Conservation (phyloP, 1,140 invertebrate genomes). For the Danaus melanippus region DNA sequence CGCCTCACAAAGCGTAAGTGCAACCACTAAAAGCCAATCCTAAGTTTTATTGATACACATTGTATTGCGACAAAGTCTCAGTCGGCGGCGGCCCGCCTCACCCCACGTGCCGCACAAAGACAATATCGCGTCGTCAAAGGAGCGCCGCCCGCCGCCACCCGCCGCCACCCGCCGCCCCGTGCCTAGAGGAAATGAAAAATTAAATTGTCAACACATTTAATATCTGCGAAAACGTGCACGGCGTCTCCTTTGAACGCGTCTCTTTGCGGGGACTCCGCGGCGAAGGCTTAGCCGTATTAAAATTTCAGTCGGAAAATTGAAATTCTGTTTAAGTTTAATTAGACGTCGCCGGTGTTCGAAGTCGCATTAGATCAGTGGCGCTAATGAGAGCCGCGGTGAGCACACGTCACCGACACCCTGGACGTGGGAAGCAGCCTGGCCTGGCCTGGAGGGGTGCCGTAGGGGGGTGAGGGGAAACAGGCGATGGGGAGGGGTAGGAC, state of each 20-base stretch:
- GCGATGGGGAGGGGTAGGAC: constrained; percentile 17
- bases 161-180: constrained; percentile 36
- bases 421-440: constrained; percentile 12
- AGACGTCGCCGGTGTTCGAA: constrained; percentile 61
- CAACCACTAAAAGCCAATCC: constrained; percentile 73
- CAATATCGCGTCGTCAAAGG: constrained; percentile 72
- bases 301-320: constrained; percentile 66
- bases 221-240: constrained; percentile 71
- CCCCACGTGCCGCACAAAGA: constrained; percentile 68
- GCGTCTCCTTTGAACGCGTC: constrained; percentile 62
- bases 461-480: constrained; percentile 20
- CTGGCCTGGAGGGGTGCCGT: constrained; percentile 25
- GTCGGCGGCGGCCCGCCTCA: constrained; percentile 52
- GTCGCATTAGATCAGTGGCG: constrained; percentile 63
- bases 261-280: constrained; percentile 52
- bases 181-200: constrained; percentile 71
- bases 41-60: constrained; percentile 73
- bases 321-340: constrained; percentile 69
- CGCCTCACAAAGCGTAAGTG: constrained; percentile 70
- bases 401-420: constrained; percentile 48
- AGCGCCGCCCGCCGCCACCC: constrained; percentile 43
- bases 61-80: constrained; percentile 72
- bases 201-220: constrained; percentile 73
- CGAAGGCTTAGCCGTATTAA: constrained; percentile 62
- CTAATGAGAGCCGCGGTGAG: constrained; percentile 62